Percentiles rank a stretch among this genome's conserved stretches.
These are phyloP conservation scores for Trichoplusia ni DNA, from an alignment of 1,140 invertebrate species.

Conservation along the genomic window DNA sequence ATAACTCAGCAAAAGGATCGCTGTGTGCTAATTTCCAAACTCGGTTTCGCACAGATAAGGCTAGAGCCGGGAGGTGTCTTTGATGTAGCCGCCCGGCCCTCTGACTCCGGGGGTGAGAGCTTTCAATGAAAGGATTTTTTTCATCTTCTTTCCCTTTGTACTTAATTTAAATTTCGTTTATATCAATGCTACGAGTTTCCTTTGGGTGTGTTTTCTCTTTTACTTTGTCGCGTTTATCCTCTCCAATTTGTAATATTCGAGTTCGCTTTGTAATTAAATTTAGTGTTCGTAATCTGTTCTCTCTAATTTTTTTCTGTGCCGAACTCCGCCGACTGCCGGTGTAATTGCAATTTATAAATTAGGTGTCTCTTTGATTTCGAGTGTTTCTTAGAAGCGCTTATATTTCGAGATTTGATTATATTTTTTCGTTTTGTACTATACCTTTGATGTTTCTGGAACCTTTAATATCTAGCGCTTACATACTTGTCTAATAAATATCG, in stretches of 20 bases:
- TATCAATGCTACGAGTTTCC: constrained; percentile 80
- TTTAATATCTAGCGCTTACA: constrained; percentile 30
- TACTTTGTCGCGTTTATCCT: constrained; percentile 81
- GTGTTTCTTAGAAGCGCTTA: constrained; percentile 55
- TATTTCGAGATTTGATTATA: constrained; percentile 58
- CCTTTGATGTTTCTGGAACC: constrained; percentile 38
- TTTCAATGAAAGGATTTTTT: constrained; percentile 82
- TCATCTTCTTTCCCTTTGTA: constrained; percentile 80
- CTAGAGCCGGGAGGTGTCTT: constrained; percentile 72
- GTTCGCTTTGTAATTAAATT: constrained; percentile 79
- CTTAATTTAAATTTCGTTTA: constrained; percentile 82
- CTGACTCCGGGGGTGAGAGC: constrained; percentile 77
- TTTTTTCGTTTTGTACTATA: constrained; percentile 52
- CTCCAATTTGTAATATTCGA: constrained; percentile 78
- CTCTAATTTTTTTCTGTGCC: constrained; percentile 64
- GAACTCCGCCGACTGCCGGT: constrained; percentile 52
- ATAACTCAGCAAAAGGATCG: constrained; percentile 62
- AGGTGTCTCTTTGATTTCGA: constrained; percentile 67
- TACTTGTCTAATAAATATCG: constrained; percentile 28
- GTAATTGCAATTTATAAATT: constrained; percentile 79
- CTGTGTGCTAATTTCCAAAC: constrained; percentile 77
- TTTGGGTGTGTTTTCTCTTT: constrained; percentile 79
- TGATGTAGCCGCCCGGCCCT: constrained; percentile 77
- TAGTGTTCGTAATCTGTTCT: constrained; percentile 78
- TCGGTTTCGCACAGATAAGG: constrained; percentile 76